A percentile compares a stretch with the other conserved stretches of the same genome.
phyloP scores from a whole-genome alignment of 2,113 vertebrate genomes.

The Phycodurus eques region DNA sequence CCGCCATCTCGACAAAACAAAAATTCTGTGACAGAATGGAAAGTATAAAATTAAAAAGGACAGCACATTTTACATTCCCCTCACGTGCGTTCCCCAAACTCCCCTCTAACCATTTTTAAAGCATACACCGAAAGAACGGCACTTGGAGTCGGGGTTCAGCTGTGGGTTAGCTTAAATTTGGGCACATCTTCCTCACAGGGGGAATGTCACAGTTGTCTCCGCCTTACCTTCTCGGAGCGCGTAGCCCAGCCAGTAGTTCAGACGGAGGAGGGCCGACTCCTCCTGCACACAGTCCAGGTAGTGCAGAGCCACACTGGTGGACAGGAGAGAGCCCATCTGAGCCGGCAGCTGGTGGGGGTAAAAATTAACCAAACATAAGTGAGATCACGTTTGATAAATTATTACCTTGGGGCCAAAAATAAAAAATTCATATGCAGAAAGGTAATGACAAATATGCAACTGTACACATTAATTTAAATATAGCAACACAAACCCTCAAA shows the following conservation, averaged over 20 bases:
- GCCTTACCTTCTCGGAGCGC: slow-evolving; percentile 86
- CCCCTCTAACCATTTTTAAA: slow-evolving; percentile 11
- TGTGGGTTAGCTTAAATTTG: slow-evolving; percentile 32
- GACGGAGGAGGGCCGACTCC: slow-evolving; percentile 82
- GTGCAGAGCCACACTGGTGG: slow-evolving; percentile 83
- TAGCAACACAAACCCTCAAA: background rate
- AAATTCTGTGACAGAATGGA: slow-evolving; percentile 74
- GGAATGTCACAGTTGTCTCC: slow-evolving; percentile 6
- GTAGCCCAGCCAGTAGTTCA: slow-evolving; percentile 88
- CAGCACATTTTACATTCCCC: slow-evolving; percentile 5
- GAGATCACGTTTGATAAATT: slow-evolving; percentile 1
- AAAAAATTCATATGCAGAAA: slow-evolving; percentile 4
- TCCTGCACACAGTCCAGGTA: slow-evolving; percentile 88
- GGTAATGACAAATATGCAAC: background rate
- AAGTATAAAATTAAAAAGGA: slow-evolving; percentile 29
- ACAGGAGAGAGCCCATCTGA: slow-evolving; percentile 89
- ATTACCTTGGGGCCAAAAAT: slow-evolving; percentile 1
- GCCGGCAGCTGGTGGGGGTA: slow-evolving; percentile 81
- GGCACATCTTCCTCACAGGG: slow-evolving; percentile 14
- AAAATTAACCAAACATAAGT: slow-evolving; percentile 9
- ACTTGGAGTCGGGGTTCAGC: slow-evolving; percentile 25
- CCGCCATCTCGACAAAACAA: slow-evolving; percentile 75
- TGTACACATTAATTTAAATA: background rate
- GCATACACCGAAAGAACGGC: background rate
- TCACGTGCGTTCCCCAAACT: slow-evolving; percentile 7